Evolutionary conservation across 2,113 vertebrate species (phyloP).

Genomic region (Elachura formosa): DNA sequence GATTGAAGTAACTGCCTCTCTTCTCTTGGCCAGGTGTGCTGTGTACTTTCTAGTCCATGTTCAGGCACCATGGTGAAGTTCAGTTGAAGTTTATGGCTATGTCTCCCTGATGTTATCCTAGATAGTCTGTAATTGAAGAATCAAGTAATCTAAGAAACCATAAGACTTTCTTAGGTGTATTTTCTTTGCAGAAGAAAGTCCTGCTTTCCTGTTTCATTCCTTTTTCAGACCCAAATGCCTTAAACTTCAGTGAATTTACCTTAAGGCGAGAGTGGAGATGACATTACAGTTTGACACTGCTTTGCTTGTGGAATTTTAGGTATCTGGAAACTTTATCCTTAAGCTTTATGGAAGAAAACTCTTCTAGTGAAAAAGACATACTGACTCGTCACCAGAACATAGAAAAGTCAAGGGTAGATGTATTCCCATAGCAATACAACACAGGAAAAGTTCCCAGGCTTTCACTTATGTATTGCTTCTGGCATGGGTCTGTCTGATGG

Average conservation of each 20-base stretch:
- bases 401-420: background rate
- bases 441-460: background rate
- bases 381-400: background rate
- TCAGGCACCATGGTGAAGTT: background rate
- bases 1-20: accelerated
- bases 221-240: background rate
- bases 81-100: background rate
- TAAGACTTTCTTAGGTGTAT: background rate
- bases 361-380: background rate
- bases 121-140: background rate
- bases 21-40: background rate
- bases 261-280: background rate
- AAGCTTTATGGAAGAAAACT: background rate
- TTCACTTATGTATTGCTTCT: background rate
- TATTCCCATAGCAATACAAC: background rate
- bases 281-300: background rate
- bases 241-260: background rate
- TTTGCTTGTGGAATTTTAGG: background rate
- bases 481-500: background rate
- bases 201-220: background rate
- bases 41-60: background rate
- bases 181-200: background rate
- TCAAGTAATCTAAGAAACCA: background rate
- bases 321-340: background rate
- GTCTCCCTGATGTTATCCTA: background rate